A percentile compares a stretch with the other conserved stretches of the same genome.
These are phyloP conservation scores for Ophraella communa DNA, from an alignment of 2,888 invertebrate genomes.

Conservation along the genomic window DNA sequence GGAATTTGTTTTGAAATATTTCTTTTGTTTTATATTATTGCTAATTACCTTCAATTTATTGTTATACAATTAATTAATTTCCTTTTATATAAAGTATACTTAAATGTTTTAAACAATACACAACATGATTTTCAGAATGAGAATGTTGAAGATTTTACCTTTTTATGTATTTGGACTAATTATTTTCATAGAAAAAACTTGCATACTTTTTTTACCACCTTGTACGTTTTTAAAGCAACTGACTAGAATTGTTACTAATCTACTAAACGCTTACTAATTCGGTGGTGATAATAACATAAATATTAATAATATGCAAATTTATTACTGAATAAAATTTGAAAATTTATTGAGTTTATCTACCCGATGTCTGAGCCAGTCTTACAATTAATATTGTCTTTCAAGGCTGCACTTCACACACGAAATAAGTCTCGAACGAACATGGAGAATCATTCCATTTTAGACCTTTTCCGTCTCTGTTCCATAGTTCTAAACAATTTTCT, in stretches of 20 bases:
- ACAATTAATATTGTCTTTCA: slow-evolving; percentile 7
- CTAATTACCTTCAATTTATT: background rate
- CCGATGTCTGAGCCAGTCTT: slow-evolving; percentile 2
- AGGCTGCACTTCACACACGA: slow-evolving; percentile 82
- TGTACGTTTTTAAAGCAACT: background rate
- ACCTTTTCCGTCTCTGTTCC: slow-evolving; percentile 92
- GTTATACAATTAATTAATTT: background rate
- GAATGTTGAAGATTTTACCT: too few species aligned
- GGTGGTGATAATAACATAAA: background rate
- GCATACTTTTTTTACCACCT: background rate
- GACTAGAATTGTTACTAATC: background rate
- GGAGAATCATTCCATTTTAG: slow-evolving; percentile 94
- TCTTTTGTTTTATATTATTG: background rate
- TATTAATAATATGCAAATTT: background rate
- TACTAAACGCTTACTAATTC: background rate
- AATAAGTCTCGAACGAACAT: slow-evolving; percentile 91
- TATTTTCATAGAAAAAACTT: background rate
- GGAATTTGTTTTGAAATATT: background rate
- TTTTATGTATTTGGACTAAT: too few species aligned
- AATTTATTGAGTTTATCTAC: background rate
- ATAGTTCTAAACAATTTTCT: slow-evolving; percentile 88
- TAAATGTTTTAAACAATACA: background rate
- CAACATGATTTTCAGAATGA: background rate
- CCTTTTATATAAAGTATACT: background rate
- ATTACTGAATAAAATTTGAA: background rate